These are phyloP conservation scores for Drepana falcataria DNA, from an alignment of 2,888 invertebrate species.

Conservation along the genomic window DNA sequence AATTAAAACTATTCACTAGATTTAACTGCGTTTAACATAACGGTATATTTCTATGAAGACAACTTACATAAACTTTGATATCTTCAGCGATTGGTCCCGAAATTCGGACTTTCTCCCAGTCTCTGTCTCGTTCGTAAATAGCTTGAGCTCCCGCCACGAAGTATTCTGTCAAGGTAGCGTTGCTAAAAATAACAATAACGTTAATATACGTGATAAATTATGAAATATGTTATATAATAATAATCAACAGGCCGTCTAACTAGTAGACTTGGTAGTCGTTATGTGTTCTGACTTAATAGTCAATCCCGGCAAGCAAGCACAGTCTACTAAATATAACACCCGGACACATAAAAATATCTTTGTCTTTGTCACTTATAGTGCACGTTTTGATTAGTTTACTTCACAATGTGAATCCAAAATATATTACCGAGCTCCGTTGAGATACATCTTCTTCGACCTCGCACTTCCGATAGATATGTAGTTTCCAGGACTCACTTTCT, in stretches of 20 bases:
- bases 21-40: too few species aligned
- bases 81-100: conserved; percentile 90
- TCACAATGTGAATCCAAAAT: too few species aligned
- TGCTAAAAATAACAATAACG: conserved; percentile 58
- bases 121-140: conserved; percentile 86
- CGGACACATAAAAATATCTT: too few species aligned
- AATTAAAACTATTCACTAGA: too few species aligned
- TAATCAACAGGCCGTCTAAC: too few species aligned
- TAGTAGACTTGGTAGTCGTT: too few species aligned
- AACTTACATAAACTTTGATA: conserved; percentile 87
- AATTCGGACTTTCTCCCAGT: conserved; percentile 89
- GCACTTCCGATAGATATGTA: conserved; percentile 88
- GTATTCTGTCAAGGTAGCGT: conserved; percentile 87
- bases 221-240: too few species aligned
- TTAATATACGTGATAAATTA: not conserved
- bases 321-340: too few species aligned
- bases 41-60: not conserved
- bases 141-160: conserved; percentile 88
- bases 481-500: conserved; percentile 86
- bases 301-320: too few species aligned
- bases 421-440: conserved; percentile 86
- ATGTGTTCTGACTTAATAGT: too few species aligned
- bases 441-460: conserved; percentile 83
- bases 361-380: too few species aligned
- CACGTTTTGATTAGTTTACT: too few species aligned